Percentiles rank a stretch among this genome's conserved stretches.
Conservation (phyloP, 2,113 vertebrate species). For the Desmodus rotundus region DNA sequence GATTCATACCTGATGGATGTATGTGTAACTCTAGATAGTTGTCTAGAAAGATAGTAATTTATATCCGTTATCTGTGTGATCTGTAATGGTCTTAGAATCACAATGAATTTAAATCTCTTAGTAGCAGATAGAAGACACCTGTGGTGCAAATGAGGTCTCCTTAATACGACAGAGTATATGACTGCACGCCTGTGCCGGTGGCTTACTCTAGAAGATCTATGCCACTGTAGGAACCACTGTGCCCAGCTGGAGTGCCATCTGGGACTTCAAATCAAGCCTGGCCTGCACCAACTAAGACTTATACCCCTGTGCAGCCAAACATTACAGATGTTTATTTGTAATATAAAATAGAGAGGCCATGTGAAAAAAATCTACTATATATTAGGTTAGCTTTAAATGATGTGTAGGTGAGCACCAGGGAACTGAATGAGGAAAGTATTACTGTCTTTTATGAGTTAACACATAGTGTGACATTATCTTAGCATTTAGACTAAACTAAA, state of each 20-base stretch:
- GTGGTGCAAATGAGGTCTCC: neutral
- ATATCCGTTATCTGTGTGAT: neutral
- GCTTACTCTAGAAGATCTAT: neutral
- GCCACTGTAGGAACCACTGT: neutral
- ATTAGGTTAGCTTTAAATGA: neutral
- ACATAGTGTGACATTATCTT: neutral
- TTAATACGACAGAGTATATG: neutral
- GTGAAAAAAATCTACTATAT: neutral
- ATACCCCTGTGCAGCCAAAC: neutral
- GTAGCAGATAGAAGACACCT: neutral
- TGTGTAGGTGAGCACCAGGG: neutral
- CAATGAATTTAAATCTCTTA: neutral
- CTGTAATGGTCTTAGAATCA: neutral
- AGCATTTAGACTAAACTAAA: neutral
- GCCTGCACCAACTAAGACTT: neutral
- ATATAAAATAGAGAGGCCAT: neutral
- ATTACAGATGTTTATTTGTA: conserved; percentile 17
- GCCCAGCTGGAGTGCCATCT: neutral
- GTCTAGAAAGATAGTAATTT: neutral
- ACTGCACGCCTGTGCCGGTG: neutral
- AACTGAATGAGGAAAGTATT: neutral
- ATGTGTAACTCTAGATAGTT: neutral
- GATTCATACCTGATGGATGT: neutral
- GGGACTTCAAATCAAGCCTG: neutral
- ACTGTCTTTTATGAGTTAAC: neutral